phyloP scores from a whole-genome alignment of 1,140 invertebrate genomes.

The Drosophila dunni region DNA sequence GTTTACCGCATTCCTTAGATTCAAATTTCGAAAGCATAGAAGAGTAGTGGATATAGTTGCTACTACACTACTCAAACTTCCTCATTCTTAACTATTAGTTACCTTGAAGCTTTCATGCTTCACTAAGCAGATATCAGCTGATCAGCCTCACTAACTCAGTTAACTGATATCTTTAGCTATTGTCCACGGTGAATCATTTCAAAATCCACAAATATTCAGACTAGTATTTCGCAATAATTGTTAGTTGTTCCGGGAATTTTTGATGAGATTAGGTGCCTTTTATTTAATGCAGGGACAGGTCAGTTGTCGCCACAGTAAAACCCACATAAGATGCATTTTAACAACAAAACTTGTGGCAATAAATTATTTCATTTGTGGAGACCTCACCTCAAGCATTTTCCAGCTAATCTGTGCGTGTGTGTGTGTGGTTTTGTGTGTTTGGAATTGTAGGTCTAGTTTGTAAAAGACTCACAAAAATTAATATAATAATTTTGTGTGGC shows the following conservation, averaged over 20 bases:
- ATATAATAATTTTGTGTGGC: slow-evolving; percentile 69
- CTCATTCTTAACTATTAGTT: background rate
- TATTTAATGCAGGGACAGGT: slow-evolving; percentile 21
- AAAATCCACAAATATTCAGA: background rate
- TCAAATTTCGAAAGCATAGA: too few species aligned
- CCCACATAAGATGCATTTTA: slow-evolving; percentile 55
- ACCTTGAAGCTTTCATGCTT: background rate
- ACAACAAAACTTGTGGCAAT: slow-evolving; percentile 53
- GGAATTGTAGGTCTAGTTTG: slow-evolving; percentile 51
- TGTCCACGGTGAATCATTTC: slow-evolving; percentile 12
- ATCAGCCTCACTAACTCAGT: background rate
- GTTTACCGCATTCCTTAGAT: too few species aligned
- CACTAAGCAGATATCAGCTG: background rate
- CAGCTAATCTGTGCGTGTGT: slow-evolving; percentile 20
- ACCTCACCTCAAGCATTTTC: slow-evolving; percentile 47
- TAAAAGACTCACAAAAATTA: slow-evolving; percentile 46
- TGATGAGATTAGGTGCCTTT: slow-evolving; percentile 51
- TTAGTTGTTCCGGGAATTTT: slow-evolving; percentile 34
- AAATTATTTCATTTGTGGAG: slow-evolving; percentile 41
- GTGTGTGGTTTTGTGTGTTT: background rate
- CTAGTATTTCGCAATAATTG: slow-evolving; percentile 22
- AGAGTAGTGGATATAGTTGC: too few species aligned
- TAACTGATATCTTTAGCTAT: slow-evolving; percentile 1
- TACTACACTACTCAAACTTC: background rate
- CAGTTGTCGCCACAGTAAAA: slow-evolving; percentile 36